phyloP scores from a whole-genome alignment of 2,888 invertebrate species.

The Drosophila histrio region DNA sequence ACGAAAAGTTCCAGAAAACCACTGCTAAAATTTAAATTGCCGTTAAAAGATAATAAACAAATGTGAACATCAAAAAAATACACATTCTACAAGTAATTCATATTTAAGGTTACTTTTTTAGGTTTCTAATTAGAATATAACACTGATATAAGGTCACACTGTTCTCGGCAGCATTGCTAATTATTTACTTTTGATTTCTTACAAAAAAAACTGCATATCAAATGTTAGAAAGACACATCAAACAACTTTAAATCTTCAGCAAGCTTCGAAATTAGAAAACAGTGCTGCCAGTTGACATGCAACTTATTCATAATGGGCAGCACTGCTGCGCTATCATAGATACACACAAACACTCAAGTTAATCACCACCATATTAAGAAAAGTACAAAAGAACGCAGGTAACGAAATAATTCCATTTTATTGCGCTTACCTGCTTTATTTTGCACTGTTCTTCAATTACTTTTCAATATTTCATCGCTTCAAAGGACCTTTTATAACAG shows the following conservation, averaged over 20 bases:
- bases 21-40: too few species aligned
- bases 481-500: slow-evolving; percentile 9
- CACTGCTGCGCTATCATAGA: slow-evolving; percentile 23
- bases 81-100: too few species aligned
- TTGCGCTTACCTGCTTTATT: neutral
- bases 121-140: too few species aligned
- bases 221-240: neutral
- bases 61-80: too few species aligned
- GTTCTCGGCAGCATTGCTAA: too few species aligned
- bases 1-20: too few species aligned
- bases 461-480: neutral
- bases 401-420: neutral
- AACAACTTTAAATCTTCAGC: neutral
- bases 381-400: neutral
- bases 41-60: too few species aligned
- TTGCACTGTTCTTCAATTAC: neutral
- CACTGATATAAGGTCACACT: too few species aligned
- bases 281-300: slow-evolving; percentile 15
- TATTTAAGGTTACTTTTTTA: too few species aligned
- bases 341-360: slow-evolving; percentile 41
- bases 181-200: neutral
- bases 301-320: slow-evolving; percentile 25
- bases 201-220: neutral
- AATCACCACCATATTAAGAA: neutral
- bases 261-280: neutral